Base-by-base conservation (phyloP, 37 sponge, comb jelly and placozoan species). In the Halichondria panicea region DNA sequence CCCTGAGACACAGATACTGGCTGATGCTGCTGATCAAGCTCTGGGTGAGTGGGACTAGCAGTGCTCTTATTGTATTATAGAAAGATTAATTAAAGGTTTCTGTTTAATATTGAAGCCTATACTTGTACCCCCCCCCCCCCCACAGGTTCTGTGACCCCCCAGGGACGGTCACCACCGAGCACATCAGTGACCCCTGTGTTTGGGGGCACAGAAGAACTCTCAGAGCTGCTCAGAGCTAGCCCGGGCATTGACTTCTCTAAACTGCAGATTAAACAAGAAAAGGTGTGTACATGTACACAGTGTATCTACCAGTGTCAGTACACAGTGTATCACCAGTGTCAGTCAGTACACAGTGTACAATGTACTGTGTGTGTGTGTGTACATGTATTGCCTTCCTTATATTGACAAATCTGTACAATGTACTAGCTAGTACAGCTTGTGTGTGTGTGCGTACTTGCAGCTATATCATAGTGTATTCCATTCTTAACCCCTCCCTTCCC, bases 1-100 rank as follows among this genome's bases (percentile, higher is more conserved):
- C 37, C 83, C 90, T 0, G 94, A 88, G 59, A 93, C 94, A 6
- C 82, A 86, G 24, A 46, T 83, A 38, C 61, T 92, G 25, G 93
- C 93, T 4, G 88, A 83, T 42, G 81, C 84, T 13, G 93, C 90
- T 2, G 90, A 90, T n/a, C 68, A 76, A 33, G 75, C 75, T 19
- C 31, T 84, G 25, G 90, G 90, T 77, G 12, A 43, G 71, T 3
- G 32, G 38, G 19, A 27, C 27, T 56, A 27, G 6, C 27, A 56
- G 57, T n/a, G n/a, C n/a, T n/a, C n/a, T n/a, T n/a, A n/a, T n/a
- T n/a, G n/a, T n/a, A n/a, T n/a, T 48, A 48, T 48, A 48, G 52
- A 15, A 15, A n/a, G 52, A 48, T 18, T 48, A 48, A 15, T 48
- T 48, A 15, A 48, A 48, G 52, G 13, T 48, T 11, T 15, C 52